Evolutionary conservation across 2,888 invertebrate genomes (phyloP).

Genomic region (Xylocampa areola): DNA sequence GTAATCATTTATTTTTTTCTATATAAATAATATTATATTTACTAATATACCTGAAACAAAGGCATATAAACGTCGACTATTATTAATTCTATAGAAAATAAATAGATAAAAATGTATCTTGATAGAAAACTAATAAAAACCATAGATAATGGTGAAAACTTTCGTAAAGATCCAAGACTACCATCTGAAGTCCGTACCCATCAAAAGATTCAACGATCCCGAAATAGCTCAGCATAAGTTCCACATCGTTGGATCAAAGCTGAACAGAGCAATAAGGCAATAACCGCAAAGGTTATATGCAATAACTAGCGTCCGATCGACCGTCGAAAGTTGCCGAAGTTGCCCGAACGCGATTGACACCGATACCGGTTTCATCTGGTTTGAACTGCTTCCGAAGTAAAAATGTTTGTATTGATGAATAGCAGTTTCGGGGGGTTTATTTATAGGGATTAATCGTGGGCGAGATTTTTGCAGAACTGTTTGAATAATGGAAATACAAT

Average conservation of each 20-base stretch:
- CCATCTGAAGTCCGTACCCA: slow-evolving; percentile 21
- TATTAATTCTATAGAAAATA: too few species aligned
- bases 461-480: slow-evolving; percentile 6
- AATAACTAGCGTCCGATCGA: slow-evolving; percentile 52
- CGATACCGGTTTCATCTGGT: slow-evolving; percentile 54
- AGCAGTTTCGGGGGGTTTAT: slow-evolving; percentile 20
- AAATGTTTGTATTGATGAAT: slow-evolving; percentile 37
- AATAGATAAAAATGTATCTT: too few species aligned
- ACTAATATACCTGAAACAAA: too few species aligned
- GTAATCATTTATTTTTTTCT: too few species aligned
- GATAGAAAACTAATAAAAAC: too few species aligned
- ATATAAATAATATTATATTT: too few species aligned
- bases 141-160: background rate
- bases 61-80: too few species aligned
- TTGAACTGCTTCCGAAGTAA: slow-evolving; percentile 44
- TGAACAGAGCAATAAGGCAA: slow-evolving; percentile 60
- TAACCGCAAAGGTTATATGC: slow-evolving; percentile 61
- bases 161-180: slow-evolving; percentile 6
- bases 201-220: slow-evolving; percentile 57
- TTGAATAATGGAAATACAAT: background rate
- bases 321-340: slow-evolving; percentile 49
- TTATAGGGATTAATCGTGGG: slow-evolving; percentile 17
- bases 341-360: slow-evolving; percentile 50
- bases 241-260: slow-evolving; percentile 51
- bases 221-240: slow-evolving; percentile 56